Evolutionary conservation across 2,888 invertebrate species (phyloP), one percentile per base, ranked within the genome.

Genomic region (Spilosoma lubricipeda): DNA sequence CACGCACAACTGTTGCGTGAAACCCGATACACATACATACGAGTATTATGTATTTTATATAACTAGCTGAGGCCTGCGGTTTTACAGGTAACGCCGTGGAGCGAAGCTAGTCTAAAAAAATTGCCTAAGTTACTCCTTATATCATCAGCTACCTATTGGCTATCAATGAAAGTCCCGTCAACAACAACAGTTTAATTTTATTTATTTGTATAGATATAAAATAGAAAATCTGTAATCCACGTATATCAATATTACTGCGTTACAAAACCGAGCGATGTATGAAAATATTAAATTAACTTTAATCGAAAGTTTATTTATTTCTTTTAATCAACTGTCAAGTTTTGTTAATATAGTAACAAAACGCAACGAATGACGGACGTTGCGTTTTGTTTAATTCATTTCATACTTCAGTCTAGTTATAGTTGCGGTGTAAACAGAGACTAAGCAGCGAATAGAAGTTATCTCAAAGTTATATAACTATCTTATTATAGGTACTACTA

Each of bases 21-120:
- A 91, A 92, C 91, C 87, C 87, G 91, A 92, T 89, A 89, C 88
- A 88, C 88, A 85, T 90, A 87, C 82, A 82, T 84, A n/a, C n/a
- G n/a, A n/a, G n/a, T n/a, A 78, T 80, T 83, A 80, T 48, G 74
- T 77, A n/a, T n/a, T n/a, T n/a, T n/a, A n/a, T n/a, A n/a, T n/a
- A n/a, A n/a, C n/a, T n/a, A n/a, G n/a, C n/a, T n/a, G n/a, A n/a
- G n/a, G n/a, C n/a, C n/a, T n/a, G n/a, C n/a, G n/a, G n/a, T n/a
- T n/a, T n/a, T n/a, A n/a, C n/a, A n/a, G n/a, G n/a, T n/a, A n/a
- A n/a, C n/a, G n/a, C n/a, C n/a, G n/a, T n/a, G n/a, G n/a, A n/a
- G n/a, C n/a, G n/a, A n/a, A n/a, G n/a, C n/a, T n/a, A n/a, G n/a
- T n/a, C n/a, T n/a, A n/a, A n/a, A n/a, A n/a, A n/a, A n/a, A n/a